Conservation (phyloP, 2,888 invertebrate genomes). For the Andrena marginata region DNA sequence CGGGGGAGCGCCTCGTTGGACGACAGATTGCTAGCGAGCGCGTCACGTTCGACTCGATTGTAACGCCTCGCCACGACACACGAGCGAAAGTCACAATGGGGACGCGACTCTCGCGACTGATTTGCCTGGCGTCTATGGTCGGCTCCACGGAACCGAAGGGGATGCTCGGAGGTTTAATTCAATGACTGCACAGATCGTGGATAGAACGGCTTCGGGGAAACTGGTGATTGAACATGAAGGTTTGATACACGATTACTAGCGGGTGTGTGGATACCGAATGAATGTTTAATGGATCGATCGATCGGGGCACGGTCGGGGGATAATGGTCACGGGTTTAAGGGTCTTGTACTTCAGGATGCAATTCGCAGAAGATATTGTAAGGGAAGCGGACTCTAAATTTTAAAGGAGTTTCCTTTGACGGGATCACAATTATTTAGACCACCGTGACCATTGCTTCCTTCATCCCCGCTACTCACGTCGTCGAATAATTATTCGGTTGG, state of each 20-base stretch:
- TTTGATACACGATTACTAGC: not conserved
- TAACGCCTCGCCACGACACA: not conserved
- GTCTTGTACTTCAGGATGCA: not conserved
- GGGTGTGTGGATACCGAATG: not conserved
- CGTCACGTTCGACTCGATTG: not conserved
- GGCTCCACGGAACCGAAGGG: not conserved
- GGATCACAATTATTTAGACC: not conserved
- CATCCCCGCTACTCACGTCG: not conserved
- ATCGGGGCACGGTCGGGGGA: not conserved
- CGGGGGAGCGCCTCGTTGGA: not conserved
- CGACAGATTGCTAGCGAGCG: not conserved
- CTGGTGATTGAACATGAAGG: not conserved
- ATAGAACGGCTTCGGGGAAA: not conserved
- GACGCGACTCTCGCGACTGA: not conserved
- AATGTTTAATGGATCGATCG: not conserved
- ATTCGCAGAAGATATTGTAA: too few relatives aligned
- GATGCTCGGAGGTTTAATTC: not conserved
- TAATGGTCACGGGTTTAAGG: not conserved
- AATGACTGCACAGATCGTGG: not conserved
- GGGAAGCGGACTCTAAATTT: too few relatives aligned
- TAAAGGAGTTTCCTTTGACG: not conserved
- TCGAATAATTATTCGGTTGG: not conserved
- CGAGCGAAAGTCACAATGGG: not conserved
- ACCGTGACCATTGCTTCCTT: not conserved
- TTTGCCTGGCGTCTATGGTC: not conserved